phyloP scores from a whole-genome alignment of 2,888 invertebrate genomes.

The Ecdyonurus torrentis region DNA sequence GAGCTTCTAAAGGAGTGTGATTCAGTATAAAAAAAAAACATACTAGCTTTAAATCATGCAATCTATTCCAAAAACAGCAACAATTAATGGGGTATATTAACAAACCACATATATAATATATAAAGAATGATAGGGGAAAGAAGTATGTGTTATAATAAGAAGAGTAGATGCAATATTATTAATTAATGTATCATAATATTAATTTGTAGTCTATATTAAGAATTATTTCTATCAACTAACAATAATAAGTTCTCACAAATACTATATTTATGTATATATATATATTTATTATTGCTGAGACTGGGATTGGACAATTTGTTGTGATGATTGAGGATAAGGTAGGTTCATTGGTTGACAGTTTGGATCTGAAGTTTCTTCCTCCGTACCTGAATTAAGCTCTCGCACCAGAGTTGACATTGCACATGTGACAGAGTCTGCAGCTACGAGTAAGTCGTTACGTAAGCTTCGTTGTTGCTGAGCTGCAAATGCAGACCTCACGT shows the following conservation, averaged over 20 bases:
- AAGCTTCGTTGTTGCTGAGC: conserved; percentile 37
- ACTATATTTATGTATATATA: no score
- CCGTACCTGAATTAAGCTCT: conserved; percentile 72
- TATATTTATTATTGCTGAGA: background rate
- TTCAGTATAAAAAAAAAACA: no score
- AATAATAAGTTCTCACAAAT: no score
- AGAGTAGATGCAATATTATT: background rate
- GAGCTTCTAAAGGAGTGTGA: no score
- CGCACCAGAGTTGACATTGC: conserved; percentile 95
- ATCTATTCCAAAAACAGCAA: background rate
- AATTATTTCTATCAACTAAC: background rate
- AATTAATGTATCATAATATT: background rate
- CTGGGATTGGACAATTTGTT: background rate
- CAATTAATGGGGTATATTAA: background rate
- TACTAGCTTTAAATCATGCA: background rate
- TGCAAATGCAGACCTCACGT: conserved; percentile 31
- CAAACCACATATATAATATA: background rate
- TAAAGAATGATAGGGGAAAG: background rate
- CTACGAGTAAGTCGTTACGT: conserved; percentile 76
- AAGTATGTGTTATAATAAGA: background rate
- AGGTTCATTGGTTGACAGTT: background rate
- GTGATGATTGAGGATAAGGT: background rate
- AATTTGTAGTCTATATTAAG: background rate
- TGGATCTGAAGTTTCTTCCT: background rate
- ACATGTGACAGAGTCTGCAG: conserved; percentile 93